Evolutionary conservation across 2,888 invertebrate species (phyloP).

Genomic region (Sipha maydis): DNA sequence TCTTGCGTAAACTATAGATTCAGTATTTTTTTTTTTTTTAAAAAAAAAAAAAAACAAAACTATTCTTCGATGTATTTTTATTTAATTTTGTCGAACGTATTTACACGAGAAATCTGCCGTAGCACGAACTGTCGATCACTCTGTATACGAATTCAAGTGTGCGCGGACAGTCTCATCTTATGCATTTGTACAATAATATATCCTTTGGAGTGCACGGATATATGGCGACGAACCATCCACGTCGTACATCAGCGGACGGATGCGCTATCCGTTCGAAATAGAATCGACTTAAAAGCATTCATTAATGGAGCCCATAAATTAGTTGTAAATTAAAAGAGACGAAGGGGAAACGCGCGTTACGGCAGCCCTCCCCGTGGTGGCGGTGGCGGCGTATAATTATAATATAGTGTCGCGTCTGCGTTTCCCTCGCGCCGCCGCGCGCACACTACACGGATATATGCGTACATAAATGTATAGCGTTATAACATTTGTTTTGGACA

Average conservation of each 20-base stretch:
- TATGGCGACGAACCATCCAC: not conserved
- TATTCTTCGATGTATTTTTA: too few species aligned
- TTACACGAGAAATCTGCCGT: not conserved
- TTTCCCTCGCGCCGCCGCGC: not conserved
- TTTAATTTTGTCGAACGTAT: not conserved
- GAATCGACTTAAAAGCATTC: slow-evolving; percentile 51
- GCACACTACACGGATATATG: not conserved
- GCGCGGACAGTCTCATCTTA: not conserved
- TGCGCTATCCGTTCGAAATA: slow-evolving; percentile 32
- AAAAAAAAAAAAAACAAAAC: too few species aligned
- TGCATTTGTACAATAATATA: not conserved
- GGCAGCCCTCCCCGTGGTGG: too few species aligned
- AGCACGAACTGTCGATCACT: too few species aligned
- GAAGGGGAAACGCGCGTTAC: not conserved
- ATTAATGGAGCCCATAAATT: slow-evolving; percentile 52
- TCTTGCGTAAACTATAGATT: too few species aligned
- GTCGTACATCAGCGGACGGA: slow-evolving; percentile 17
- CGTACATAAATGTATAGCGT: not conserved
- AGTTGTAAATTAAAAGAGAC: slow-evolving; percentile 16
- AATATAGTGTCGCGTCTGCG: not conserved
- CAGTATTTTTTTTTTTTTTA: too few species aligned
- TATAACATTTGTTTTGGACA: not conserved
- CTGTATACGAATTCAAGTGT: too few species aligned
- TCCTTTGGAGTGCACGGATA: not conserved
- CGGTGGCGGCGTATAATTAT: not conserved